Conservation (phyloP, 2,888 invertebrate genomes). For the Cloeon dipterum region DNA sequence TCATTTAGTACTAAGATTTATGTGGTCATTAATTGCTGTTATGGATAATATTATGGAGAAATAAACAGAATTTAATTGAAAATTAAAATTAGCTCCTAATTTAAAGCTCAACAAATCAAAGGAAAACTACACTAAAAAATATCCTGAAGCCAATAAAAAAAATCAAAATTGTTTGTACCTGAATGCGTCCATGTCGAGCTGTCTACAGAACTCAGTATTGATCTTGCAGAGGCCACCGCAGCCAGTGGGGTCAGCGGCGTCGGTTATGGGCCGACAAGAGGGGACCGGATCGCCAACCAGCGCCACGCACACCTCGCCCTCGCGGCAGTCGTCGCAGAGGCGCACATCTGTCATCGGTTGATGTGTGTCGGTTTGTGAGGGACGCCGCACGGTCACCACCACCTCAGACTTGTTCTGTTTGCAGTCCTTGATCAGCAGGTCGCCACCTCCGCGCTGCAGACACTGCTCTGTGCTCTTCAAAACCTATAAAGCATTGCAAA, state of each 20-base stretch:
- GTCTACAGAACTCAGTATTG: constrained; percentile 36
- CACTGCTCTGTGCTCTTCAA: constrained; percentile 10
- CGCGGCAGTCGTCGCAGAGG: constrained; percentile 27
- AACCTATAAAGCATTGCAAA: no score
- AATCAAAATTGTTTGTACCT: constrained; percentile 11
- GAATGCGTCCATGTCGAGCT: constrained; percentile 26
- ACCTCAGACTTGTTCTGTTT: constrained; percentile 6
- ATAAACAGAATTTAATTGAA: no score
- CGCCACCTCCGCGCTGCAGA: constrained; percentile 8
- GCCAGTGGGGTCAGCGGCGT: constrained; percentile 33
- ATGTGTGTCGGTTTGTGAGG: background rate
- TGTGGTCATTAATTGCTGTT: no score
- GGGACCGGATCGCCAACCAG: constrained; percentile 32
- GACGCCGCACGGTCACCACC: background rate
- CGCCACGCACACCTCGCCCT: constrained; percentile 35
- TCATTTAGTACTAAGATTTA: no score
- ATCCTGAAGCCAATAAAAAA: no score
- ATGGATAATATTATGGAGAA: no score
- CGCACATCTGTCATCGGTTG: no score
- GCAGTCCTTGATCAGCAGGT: constrained; percentile 10
- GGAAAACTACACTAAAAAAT: no score
- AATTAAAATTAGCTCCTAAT: no score
- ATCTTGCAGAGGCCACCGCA: constrained; percentile 40
- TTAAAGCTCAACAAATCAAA: no score
- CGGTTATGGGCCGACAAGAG: constrained; percentile 26